phyloP scores from a whole-genome alignment of 2,797 vertebrate genomes.

The Eutrigla gurnardus region DNA sequence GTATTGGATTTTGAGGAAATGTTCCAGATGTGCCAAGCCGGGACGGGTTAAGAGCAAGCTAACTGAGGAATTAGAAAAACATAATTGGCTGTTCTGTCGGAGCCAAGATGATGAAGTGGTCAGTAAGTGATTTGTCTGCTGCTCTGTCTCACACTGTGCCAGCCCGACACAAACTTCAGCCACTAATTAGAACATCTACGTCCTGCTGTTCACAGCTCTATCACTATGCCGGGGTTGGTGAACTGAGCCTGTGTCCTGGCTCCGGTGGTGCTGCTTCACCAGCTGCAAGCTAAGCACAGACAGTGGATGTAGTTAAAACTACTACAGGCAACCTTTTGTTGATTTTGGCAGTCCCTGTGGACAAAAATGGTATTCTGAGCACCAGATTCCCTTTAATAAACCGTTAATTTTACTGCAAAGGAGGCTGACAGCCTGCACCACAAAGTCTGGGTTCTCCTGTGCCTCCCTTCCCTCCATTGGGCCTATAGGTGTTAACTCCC shows the following conservation, averaged over 20 bases:
- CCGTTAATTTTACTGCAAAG: not conserved
- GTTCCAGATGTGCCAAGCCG: slow-evolving; percentile 54
- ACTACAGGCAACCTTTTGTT: not conserved
- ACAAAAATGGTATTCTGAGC: not conserved
- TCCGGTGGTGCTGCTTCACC: not conserved
- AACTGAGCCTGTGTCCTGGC: not conserved
- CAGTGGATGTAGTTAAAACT: not conserved
- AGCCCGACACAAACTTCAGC: slow-evolving; percentile 78
- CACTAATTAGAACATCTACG: slow-evolving; percentile 76
- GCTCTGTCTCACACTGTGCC: slow-evolving; percentile 63
- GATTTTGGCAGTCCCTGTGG: not conserved
- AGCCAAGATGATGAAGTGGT: slow-evolving; percentile 78
- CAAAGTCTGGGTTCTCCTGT: not conserved
- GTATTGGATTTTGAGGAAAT: slow-evolving; percentile 65
- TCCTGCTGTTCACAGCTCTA: not conserved
- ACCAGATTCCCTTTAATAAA: not conserved
- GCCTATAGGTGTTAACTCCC: not conserved
- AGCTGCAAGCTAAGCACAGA: not conserved
- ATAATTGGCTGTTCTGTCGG: slow-evolving; percentile 80
- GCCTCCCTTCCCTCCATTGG: not conserved
- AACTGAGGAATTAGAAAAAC: slow-evolving; percentile 82
- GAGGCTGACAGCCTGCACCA: not conserved
- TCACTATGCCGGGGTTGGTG: not conserved
- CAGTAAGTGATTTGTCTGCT: slow-evolving; percentile 79
- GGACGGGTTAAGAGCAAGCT: slow-evolving; percentile 63